phyloP scores from a whole-genome alignment of 1,140 invertebrate genomes.

The Drosophila arawakana region DNA sequence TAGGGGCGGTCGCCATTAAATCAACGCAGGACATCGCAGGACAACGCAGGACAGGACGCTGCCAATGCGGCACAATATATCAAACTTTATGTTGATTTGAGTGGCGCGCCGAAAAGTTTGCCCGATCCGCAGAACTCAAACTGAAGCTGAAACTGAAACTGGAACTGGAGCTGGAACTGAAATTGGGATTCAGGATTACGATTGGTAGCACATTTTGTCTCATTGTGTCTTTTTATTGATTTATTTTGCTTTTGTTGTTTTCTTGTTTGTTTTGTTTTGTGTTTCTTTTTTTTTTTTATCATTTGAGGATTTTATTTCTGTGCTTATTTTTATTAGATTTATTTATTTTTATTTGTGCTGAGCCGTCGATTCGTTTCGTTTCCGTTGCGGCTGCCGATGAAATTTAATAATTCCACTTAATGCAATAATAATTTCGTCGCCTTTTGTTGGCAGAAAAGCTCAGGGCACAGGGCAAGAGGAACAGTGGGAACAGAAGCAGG shows the following conservation, averaged over 20 bases:
- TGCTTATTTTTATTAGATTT: conserved; percentile 83
- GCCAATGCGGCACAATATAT: conserved; percentile 81
- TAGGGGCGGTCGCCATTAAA: conserved; percentile 70
- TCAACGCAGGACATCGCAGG: conserved; percentile 73
- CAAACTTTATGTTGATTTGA: conserved; percentile 83
- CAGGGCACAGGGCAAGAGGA: neutral
- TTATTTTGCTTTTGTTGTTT: conserved; percentile 40
- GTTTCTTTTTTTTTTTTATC: conserved; percentile 59
- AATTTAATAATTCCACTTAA: conserved; percentile 84
- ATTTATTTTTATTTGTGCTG: conserved; percentile 81
- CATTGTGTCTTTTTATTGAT: conserved; percentile 61
- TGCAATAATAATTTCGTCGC: conserved; percentile 80
- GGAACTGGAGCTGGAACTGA: conserved; percentile 8
- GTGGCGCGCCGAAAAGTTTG: conserved; percentile 63
- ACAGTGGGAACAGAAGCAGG: neutral
- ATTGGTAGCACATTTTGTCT: conserved; percentile 38
- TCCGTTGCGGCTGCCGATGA: conserved; percentile 62
- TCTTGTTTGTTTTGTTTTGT: conserved; percentile 23
- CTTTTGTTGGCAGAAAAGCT: conserved; percentile 41
- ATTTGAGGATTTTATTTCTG: conserved; percentile 77
- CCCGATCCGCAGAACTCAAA: conserved; percentile 38
- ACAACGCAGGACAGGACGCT: conserved; percentile 46
- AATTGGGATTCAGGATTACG: conserved; percentile 13
- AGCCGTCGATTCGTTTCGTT: conserved; percentile 52
- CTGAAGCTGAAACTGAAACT: conserved; percentile 29